Base-by-base conservation (phyloP, 1,140 invertebrate species). In the Temnothorax nylanderi region DNA sequence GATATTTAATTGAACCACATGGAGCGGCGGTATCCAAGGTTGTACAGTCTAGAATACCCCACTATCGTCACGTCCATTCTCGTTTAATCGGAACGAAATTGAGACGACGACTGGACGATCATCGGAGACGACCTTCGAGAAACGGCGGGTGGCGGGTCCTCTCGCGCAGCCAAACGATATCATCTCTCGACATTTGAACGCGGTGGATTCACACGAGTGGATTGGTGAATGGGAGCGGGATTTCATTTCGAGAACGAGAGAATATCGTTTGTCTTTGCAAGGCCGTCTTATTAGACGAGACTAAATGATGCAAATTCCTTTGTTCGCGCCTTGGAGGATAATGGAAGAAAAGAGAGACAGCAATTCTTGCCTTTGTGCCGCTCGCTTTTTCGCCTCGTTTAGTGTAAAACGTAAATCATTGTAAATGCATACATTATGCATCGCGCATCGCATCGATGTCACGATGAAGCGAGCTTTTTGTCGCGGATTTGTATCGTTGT, bases 1-100 rank as follows among this genome's bases (percentile, higher is more conserved):
- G 64, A 71, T 81, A 81, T 81, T 81, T 34, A 81, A 71, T 81
- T 71, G 26, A 64, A 51, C 18, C 76, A 75, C 18, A 54, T 13
- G 16, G 5, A 78, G 21, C 26, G 10, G 10, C 4, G 56, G 6
- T 8, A 0, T 32, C 26, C 64, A 26, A 69, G 47, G 34, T 44
- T n/a, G 77, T 16, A 16, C 34, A 21, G 41, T 34, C 47, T 71
- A 71, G 64, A 54, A 56, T 26, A 26, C 26, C 26, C 26, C 6
- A 47, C 26, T 26, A 67, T 21, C 74, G 18, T n/a, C 49, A 44
- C 41, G 18, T 49, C 21, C 32, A 8, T 8, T 34, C 18, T 10
- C 77, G 32, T 54, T 77, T 71, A 16, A 80, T 69, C 47, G 34
- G 21, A 81, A 26, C 18, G 47, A 71, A 54, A 71, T 71, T 71